A percentile compares a stretch with the other conserved stretches of the same genome.
Conservation (phyloP, 2,113 vertebrate species). For the Mobula birostris region DNA sequence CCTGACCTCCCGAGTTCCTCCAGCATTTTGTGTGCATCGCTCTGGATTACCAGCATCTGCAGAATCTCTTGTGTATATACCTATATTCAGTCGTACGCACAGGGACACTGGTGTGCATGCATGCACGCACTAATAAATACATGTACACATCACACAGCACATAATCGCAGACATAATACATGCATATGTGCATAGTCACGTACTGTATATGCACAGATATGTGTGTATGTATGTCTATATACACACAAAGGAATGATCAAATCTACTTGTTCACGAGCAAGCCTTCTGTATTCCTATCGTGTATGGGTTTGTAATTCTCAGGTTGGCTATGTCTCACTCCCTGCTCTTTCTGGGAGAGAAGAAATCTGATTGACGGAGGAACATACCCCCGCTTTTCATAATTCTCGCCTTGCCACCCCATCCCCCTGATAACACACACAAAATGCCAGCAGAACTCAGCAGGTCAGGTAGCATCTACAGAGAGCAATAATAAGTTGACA, state of each 20-base stretch:
- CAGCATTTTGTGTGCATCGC: too few species aligned
- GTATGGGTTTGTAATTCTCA: neutral
- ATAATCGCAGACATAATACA: neutral
- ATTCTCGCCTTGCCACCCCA: too few species aligned
- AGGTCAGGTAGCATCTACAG: too few species aligned
- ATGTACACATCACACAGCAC: neutral
- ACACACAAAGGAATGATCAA: neutral
- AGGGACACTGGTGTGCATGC: constrained; percentile 38
- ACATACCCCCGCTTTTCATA: neutral
- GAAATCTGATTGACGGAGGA: constrained; percentile 55
- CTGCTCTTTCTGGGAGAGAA: constrained; percentile 67
- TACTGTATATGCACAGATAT: neutral
- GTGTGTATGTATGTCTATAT: neutral
- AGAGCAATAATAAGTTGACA: too few species aligned
- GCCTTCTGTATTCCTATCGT: constrained; percentile 52
- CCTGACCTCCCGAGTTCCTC: too few species aligned
- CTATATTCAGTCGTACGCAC: too few species aligned
- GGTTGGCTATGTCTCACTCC: constrained; percentile 45
- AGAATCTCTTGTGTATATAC: too few species aligned
- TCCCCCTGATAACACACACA: too few species aligned
- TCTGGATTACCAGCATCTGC: too few species aligned
- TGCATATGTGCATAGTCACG: neutral
- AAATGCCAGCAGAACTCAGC: too few species aligned
- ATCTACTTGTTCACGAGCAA: too few species aligned
- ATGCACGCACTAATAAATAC: neutral